Base-by-base conservation (phyloP, 2,797 vertebrate species). In the Bucorvus abyssinicus region DNA sequence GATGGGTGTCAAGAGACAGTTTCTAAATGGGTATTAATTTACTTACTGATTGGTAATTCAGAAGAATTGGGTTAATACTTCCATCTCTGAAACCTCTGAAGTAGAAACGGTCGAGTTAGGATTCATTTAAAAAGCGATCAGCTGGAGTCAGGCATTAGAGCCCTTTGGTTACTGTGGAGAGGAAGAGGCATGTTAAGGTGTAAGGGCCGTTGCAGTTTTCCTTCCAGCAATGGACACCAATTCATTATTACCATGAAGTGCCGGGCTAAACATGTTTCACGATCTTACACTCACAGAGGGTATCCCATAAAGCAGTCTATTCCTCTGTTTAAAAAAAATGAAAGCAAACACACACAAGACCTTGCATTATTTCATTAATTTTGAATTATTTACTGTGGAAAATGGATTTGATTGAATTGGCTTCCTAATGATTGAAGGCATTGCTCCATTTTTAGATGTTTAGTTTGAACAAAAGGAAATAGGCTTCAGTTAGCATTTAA, bases 121-220 rank as follows among this genome's bases (percentile, higher is more conserved):
- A 93, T 89, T 96, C 61, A 91, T 96, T 97, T 24, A 87, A 96
- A 96, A 95, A 79, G 15, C 68, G 94, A 80, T 95, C 80, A 91
- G 32, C 32, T 94, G 45, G 84, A 90, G 38, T 91, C 56, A 84
- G 83, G 30, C 79, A 95, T 96, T 36, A 83, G 45, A 95, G 64
- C 5, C 2, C 17, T 85, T 68, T 29, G 17, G 30, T 76, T 94
- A 79, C 73, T 49, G 50, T 67, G 32, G 55, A 86, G 40, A 85
- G 29, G 30, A 59, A 75, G 80, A 95, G 10, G 13, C 24, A 36
- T 6, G 6, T 85, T 63, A 53, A 14, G 2, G 36, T 91, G 4
- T 78, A 78, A 77, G 55, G 84, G 70, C 10, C 87, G 19, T 34
- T 60, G 38, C 40, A 59, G 23, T 68, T 80, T 90, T 90, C 53